Evolutionary conservation across 2,797 vertebrate genomes (phyloP).

Genomic region (Pipistrellus pygmaeus): DNA sequence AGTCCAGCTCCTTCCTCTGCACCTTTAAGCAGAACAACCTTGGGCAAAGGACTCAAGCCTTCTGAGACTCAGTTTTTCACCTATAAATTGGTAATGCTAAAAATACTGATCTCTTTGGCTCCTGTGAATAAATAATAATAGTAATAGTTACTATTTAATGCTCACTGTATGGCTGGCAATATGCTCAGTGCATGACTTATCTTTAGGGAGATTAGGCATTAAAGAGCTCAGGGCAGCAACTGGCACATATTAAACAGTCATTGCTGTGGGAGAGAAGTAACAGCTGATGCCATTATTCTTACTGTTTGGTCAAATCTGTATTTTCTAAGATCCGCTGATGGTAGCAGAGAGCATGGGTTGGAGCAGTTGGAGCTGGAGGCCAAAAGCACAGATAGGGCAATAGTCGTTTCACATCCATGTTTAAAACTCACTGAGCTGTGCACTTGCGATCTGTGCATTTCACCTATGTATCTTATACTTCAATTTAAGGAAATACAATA

Average conservation of each 20-base stretch:
- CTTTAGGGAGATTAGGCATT: slow-evolving; percentile 8
- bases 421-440: not conserved
- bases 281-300: not conserved
- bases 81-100: not conserved
- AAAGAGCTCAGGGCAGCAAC: not conserved
- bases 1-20: not conserved
- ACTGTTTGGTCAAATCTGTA: not conserved
- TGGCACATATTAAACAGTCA: not conserved
- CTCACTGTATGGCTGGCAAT: not conserved
- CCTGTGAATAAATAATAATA: not conserved
- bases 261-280: not conserved
- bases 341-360: not conserved
- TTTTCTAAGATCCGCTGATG: slow-evolving; percentile 35
- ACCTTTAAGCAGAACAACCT: not conserved
- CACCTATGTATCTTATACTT: not conserved
- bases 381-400: not conserved
- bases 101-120: not conserved
- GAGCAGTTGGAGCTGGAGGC: not conserved
- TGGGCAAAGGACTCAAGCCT: not conserved
- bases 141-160: not conserved
- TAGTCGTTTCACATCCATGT: not conserved
- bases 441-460: not conserved
- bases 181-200: not conserved
- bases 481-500: not conserved
- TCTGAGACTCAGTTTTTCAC: slow-evolving; percentile 7